These are phyloP conservation scores for Hafferia zeledoni DNA, from an alignment of 2,797 vertebrate species.

Conservation along the genomic window DNA sequence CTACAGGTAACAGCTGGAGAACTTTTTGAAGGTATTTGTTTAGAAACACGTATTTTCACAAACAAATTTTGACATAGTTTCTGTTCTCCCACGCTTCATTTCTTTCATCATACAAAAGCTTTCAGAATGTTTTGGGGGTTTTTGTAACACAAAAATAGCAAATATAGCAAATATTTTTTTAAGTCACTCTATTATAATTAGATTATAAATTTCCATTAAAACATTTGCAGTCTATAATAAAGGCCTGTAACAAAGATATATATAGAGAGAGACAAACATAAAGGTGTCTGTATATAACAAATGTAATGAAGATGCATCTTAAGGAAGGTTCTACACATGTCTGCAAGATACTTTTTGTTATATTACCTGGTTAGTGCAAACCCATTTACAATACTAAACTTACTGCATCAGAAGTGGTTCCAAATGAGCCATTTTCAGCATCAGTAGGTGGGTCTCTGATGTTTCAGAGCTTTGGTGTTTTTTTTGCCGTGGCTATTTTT, in stretches of 20 bases:
- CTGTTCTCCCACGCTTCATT: not conserved
- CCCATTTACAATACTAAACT: not conserved
- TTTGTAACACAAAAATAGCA: not conserved
- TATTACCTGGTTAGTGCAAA: not conserved
- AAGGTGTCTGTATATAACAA: not conserved
- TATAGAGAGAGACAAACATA: fast-evolving
- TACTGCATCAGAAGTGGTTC: not conserved
- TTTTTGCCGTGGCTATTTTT: not conserved
- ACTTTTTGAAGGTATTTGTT: not conserved
- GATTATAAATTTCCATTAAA: not conserved
- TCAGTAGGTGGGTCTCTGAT: not conserved
- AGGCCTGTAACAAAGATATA: not conserved
- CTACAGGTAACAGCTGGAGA: not conserved
- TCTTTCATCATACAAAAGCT: not conserved
- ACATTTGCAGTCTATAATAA: not conserved
- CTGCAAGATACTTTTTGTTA: not conserved
- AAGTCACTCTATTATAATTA: not conserved
- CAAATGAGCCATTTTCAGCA: not conserved
- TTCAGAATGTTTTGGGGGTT: not conserved
- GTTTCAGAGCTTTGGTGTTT: not conserved
- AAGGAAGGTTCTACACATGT: not conserved
- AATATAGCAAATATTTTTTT: not conserved
- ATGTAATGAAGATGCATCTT: not conserved
- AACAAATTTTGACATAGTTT: not conserved
- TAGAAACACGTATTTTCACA: not conserved